phyloP scores from a whole-genome alignment of 1,140 invertebrate species.

The Pemphigus obesinymphae region DNA sequence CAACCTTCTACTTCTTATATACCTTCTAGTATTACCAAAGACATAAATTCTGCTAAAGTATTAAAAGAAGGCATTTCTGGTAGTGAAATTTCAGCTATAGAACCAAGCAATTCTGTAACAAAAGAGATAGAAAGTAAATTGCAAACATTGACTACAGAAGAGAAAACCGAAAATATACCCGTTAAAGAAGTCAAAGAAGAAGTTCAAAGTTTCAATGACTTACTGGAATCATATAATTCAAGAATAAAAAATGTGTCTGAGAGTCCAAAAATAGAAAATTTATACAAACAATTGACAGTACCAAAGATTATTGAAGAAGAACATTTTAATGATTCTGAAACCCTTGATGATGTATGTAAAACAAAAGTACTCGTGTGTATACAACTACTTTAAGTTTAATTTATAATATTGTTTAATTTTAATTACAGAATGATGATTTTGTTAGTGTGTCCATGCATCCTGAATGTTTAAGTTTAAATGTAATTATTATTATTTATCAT shows the following conservation, averaged over 20 bases:
- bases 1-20: constrained; percentile 1
- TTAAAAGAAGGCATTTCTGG: not conserved
- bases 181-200: not conserved
- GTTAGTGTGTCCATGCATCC: not conserved
- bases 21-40: not conserved
- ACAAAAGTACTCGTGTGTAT: not conserved
- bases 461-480: constrained; percentile 14
- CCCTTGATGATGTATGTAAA: not conserved
- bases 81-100: not conserved
- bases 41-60: not conserved
- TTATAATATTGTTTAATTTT: not conserved
- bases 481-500: not conserved
- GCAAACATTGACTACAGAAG: not conserved
- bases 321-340: not conserved
- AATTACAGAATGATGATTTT: constrained; percentile 16
- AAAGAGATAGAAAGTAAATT: not conserved
- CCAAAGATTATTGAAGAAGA: constrained; percentile 2
- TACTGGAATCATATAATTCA: constrained; percentile 19
- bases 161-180: not conserved
- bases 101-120: not conserved
- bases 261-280: not conserved
- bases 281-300: constrained; percentile 7
- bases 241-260: not conserved
- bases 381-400: not conserved
- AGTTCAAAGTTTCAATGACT: constrained; percentile 14